phyloP scores from a whole-genome alignment of 2,888 invertebrate species.

The Erebia aethiops region DNA sequence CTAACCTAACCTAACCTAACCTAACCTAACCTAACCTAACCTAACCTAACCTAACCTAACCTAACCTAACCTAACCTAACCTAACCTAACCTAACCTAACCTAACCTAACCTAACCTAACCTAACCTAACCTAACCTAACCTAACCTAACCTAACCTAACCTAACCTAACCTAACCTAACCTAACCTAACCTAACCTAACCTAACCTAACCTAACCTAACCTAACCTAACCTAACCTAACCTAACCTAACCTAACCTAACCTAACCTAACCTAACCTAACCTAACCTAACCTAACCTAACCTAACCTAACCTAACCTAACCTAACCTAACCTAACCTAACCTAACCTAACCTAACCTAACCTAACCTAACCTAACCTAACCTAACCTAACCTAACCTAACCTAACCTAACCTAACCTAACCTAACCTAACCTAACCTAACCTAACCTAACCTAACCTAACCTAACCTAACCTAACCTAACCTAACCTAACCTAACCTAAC shows the following conservation, averaged over 20 bases:
- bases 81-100: conserved; percentile 34
- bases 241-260: conserved; percentile 20
- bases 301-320: conserved; percentile 21
- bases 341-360: conserved; percentile 30
- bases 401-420: conserved; percentile 41
- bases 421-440: conserved; percentile 41
- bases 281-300: conserved; percentile 21
- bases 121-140: conserved; percentile 33
- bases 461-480: conserved; percentile 39
- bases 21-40: conserved; percentile 31
- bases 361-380: conserved; percentile 40
- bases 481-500: conserved; percentile 32
- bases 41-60: conserved; percentile 31
- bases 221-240: conserved; percentile 35
- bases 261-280: conserved; percentile 34
- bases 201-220: conserved; percentile 33
- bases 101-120: conserved; percentile 32
- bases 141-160: conserved; percentile 33
- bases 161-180: conserved; percentile 33
- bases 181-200: conserved; percentile 33
- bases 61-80: conserved; percentile 32
- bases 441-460: conserved; percentile 33
- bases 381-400: conserved; percentile 40
- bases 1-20: conserved; percentile 31
- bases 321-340: conserved; percentile 18